phyloP scores from a whole-genome alignment of 2,113 vertebrate species.

The Mola mola region DNA sequence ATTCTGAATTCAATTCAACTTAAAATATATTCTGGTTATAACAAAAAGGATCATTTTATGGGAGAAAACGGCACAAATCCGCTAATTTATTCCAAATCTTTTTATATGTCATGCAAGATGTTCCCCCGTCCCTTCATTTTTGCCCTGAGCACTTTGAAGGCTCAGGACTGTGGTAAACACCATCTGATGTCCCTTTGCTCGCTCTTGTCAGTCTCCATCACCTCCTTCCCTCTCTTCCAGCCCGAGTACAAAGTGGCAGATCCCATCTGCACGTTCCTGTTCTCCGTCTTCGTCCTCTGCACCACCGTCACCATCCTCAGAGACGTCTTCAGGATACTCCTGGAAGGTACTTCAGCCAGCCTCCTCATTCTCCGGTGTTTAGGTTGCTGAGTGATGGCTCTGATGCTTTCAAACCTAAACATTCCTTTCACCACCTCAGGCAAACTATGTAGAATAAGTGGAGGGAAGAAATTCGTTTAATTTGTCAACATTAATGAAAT shows the following conservation, averaged over 20 bases:
- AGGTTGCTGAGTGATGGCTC: no score
- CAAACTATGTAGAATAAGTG: no score
- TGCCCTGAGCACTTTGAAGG: constrained; percentile 12
- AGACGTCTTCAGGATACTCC: constrained; percentile 93
- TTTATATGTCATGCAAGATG: constrained; percentile 13
- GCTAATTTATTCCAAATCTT: background rate
- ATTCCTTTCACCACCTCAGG: no score
- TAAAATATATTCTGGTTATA: no score
- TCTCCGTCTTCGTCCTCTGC: constrained; percentile 92
- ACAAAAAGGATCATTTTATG: no score
- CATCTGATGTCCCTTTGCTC: constrained; percentile 39
- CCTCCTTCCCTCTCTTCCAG: constrained; percentile 72
- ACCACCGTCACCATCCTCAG: constrained; percentile 94
- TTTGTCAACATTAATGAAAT: no score
- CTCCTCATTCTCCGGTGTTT: no score
- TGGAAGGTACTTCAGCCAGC: constrained; percentile 93
- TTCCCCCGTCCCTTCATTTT: background rate
- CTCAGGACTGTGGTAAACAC: constrained; percentile 19
- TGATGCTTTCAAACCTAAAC: no score
- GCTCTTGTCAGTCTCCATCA: background rate
- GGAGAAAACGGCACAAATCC: no score
- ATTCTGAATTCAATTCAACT: no score
- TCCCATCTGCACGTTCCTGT: constrained; percentile 96
- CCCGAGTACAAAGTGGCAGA: constrained; percentile 96
- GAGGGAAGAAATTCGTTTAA: no score